phyloP scores from a whole-genome alignment of 2,113 vertebrate genomes.

The Zootoca vivipara region DNA sequence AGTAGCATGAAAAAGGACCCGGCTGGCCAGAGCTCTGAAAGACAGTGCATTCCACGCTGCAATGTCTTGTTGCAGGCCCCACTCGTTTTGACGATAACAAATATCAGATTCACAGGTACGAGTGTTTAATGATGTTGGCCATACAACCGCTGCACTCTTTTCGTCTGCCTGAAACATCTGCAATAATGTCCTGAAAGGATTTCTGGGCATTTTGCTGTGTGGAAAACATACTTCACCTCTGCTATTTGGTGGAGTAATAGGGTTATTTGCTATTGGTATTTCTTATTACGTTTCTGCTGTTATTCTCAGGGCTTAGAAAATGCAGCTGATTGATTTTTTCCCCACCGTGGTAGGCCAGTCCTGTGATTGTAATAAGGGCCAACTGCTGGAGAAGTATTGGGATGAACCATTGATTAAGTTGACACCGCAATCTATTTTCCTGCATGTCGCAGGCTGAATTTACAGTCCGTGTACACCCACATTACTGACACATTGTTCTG shows the following conservation, averaged over 20 bases:
- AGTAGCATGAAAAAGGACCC: background rate
- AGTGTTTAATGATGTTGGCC: background rate
- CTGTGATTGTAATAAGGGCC: background rate
- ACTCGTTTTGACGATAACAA: background rate
- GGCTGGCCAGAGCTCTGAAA: background rate
- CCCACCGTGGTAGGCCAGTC: background rate
- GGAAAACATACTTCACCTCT: background rate
- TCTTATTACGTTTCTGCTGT: background rate
- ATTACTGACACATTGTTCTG: background rate
- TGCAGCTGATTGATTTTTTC: background rate
- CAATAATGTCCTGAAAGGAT: background rate
- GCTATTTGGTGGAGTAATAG: background rate
- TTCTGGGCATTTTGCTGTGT: background rate
- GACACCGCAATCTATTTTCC: conserved; percentile 10
- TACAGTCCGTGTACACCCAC: background rate
- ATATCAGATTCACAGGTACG: background rate
- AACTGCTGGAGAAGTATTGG: background rate
- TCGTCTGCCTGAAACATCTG: background rate
- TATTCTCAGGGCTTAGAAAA: conserved; percentile 7
- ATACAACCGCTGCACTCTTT: background rate
- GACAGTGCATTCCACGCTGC: background rate
- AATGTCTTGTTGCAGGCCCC: background rate
- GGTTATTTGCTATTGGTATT: background rate
- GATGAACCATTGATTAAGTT: conserved; percentile 29
- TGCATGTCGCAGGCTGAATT: background rate